phyloP scores from a whole-genome alignment of 2,113 vertebrate genomes.

The Hoplias malabaricus region DNA sequence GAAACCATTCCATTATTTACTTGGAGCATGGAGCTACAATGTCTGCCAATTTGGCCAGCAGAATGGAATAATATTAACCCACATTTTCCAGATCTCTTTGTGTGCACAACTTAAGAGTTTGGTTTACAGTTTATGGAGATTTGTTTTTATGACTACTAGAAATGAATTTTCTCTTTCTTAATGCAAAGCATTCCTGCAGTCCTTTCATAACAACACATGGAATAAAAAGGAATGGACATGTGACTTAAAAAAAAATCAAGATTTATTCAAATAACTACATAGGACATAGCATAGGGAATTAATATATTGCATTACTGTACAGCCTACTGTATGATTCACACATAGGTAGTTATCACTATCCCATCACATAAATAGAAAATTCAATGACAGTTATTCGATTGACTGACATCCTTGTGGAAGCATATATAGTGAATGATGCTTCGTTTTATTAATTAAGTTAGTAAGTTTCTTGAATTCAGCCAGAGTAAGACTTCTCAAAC shows the following conservation, averaged over 20 bases:
- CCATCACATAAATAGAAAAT: constrained; percentile 48
- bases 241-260: constrained; percentile 17
- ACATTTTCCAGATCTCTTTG: constrained; percentile 69
- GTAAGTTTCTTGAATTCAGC: constrained; percentile 18
- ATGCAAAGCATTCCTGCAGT: constrained; percentile 7
- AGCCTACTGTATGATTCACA: constrained; percentile 67
- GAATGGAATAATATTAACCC: constrained; percentile 64
- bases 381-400: constrained; percentile 46
- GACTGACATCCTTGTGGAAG: constrained; percentile 31
- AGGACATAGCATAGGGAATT: constrained; percentile 50
- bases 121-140: constrained; percentile 60
- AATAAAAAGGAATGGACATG: constrained; percentile 9
- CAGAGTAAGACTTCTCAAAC: constrained; percentile 57
- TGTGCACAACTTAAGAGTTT: constrained; percentile 56
- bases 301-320: constrained; percentile 66
- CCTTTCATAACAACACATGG: constrained; percentile 38
- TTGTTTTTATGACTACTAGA: constrained; percentile 46
- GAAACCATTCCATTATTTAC: constrained; percentile 69
- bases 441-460: constrained; percentile 22
- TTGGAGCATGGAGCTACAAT: constrained; percentile 50
- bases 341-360: constrained; percentile 59
- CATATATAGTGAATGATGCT: constrained; percentile 14
- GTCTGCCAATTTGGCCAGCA: constrained; percentile 68
- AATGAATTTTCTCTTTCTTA: constrained; percentile 33
- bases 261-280: constrained; percentile 72